Evolutionary conservation across 2,797 vertebrate genomes (phyloP), one percentile per base, ranked within the genome.

Genomic region (Naso thynnoides): DNA sequence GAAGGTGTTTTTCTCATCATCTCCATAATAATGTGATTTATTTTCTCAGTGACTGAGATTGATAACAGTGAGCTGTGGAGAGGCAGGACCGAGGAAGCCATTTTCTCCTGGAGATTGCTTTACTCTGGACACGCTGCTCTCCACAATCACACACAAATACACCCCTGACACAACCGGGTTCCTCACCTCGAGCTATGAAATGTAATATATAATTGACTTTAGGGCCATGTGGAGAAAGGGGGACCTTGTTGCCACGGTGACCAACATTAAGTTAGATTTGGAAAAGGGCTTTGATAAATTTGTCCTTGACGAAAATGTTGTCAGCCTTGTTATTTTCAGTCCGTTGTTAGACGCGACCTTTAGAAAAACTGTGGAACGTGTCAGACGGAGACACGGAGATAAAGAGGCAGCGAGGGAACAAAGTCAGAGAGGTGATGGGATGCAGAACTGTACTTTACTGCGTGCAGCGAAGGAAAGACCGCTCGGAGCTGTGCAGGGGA

Each of bases 21-120:
- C 53, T 45, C 16, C 5, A 24, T 50, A 19, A 14, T 6, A 2
- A 38, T 39, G n/a, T 39, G n/a, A 68, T 73, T 26, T 50, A 38
- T 38, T 62, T 49, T 54, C n/a, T 23, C 29, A 18, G 24, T 6
- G 13, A 23, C 36, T n/a, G 8, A 61, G 31, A 14, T 55, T 14
- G 48, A 52, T 38, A 18, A 58, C 23, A 1, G 15, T 50, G 70
- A 49, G 14, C 9, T 42, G 42, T 41, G 8, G 60, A 33, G 54
- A 56, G 7, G 21, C 31, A 15, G 15, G 7, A 24, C 8, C 47
- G 56, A 24, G 18, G 1, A 69, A 54, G 41, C 54, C 2, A 29
- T 52, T 69, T 49, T 54, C 63, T 64, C 45, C 48, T 5, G 31
- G 4, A 64, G 36, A 53, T 73, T 8, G n/a, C 44, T 67, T 70